These are phyloP conservation scores for Actias luna DNA, from an alignment of 2,888 invertebrate species.

Conservation along the genomic window DNA sequence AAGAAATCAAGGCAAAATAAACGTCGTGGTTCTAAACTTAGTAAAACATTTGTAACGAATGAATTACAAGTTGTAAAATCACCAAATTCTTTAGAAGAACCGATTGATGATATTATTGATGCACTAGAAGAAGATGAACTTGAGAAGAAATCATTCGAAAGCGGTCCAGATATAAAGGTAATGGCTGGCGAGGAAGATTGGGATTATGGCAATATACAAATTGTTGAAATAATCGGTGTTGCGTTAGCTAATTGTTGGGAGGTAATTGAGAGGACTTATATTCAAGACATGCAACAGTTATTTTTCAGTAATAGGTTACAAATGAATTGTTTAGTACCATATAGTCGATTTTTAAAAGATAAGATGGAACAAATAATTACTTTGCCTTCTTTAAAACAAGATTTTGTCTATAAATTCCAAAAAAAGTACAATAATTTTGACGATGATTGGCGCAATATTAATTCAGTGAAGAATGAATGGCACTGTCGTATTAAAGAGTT, in stretches of 20 bases:
- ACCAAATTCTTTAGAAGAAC: constrained; percentile 39
- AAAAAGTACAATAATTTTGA: constrained; percentile 82
- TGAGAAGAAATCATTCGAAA: constrained; percentile 31
- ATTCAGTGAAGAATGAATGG: constrained; percentile 83
- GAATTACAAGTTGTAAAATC: constrained; percentile 53
- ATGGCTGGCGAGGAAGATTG: constrained; percentile 72
- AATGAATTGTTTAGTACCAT: constrained; percentile 80
- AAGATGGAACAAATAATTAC: constrained; percentile 80
- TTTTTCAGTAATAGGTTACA: constrained; percentile 81
- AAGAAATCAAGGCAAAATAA: constrained; percentile 57
- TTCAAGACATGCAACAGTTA: constrained; percentile 78
- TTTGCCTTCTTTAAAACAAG: constrained; percentile 82
- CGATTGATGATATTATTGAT: constrained; percentile 32
- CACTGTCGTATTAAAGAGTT: constrained; percentile 80
- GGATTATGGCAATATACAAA: constrained; percentile 68
- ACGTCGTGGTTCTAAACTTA: constrained; percentile 48
- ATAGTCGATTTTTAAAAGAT: constrained; percentile 75
- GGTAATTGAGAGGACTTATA: constrained; percentile 70
- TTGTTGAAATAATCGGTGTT: constrained; percentile 54
- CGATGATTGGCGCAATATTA: constrained; percentile 79
- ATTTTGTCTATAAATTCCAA: constrained; percentile 80
- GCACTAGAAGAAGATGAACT: constrained; percentile 43
- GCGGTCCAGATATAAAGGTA: constrained; percentile 45
- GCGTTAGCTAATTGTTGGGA: constrained; percentile 78
- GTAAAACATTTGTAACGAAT: constrained; percentile 41